Percentiles rank a stretch among this genome's conserved stretches.
Conservation (phyloP, 2,888 invertebrate species). For the Drosophila demipolita region DNA sequence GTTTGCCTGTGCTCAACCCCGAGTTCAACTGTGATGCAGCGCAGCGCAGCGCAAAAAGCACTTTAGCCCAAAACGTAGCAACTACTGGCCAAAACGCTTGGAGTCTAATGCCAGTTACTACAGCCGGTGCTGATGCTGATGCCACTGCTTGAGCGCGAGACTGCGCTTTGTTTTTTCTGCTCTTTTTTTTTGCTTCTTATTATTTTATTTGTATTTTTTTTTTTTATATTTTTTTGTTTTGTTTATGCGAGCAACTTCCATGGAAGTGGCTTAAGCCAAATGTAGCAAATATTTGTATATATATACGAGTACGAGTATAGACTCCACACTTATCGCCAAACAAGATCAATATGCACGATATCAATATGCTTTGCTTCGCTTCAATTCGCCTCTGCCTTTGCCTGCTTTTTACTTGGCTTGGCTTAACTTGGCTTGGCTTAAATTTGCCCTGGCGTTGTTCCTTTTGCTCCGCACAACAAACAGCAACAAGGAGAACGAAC, state of each 20-base stretch:
- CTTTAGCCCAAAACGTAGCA: constrained; percentile 50
- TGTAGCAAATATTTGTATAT: constrained; percentile 72
- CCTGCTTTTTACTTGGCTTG: too few relatives aligned
- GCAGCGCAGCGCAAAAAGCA: constrained; percentile 34
- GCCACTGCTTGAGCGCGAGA: constrained; percentile 2
- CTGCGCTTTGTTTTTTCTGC: constrained; percentile 36
- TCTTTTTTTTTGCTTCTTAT: constrained; percentile 39
- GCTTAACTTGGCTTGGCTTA: not conserved
- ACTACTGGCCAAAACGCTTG: constrained; percentile 63
- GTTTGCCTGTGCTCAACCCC: constrained; percentile 69
- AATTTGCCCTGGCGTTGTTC: constrained; percentile 48
- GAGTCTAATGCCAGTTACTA: constrained; percentile 59
- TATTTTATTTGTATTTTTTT: constrained; percentile 22
- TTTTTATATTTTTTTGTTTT: constrained; percentile 35
- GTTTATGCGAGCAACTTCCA: constrained; percentile 79
- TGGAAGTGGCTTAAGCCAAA: constrained; percentile 83
- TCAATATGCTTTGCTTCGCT: constrained; percentile 80
- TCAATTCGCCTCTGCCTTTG: constrained; percentile 1
- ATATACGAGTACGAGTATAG: constrained; percentile 54
- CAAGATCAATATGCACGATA: constrained; percentile 85
- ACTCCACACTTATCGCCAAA: constrained; percentile 82
- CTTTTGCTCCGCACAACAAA: constrained; percentile 31
- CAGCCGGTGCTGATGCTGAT: constrained; percentile 35
- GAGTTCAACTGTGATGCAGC: constrained; percentile 74
- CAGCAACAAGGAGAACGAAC: constrained; percentile 40